phyloP scores from a whole-genome alignment of 1,140 invertebrate genomes.

The Aphelenchoides fujianensis region DNA sequence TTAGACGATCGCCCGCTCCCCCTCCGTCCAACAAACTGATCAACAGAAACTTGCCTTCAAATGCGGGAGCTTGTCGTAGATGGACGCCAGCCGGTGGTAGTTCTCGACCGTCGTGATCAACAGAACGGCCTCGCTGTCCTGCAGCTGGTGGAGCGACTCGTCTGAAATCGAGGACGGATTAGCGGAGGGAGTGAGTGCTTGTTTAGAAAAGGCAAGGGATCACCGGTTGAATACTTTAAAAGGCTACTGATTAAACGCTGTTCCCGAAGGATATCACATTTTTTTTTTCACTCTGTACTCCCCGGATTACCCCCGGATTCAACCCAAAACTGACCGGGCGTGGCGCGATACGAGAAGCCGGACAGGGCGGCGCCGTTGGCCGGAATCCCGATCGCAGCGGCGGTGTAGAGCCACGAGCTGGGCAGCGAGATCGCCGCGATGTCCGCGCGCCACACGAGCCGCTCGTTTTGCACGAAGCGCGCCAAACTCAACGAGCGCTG shows the following conservation, averaged over 20 bases:
- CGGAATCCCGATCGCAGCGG: not conserved
- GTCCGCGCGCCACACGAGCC: not conserved
- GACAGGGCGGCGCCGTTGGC: not conserved
- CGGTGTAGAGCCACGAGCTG: constrained; percentile 15
- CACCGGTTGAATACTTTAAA: too few relatives aligned
- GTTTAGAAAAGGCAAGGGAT: too few relatives aligned
- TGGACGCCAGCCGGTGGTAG: not conserved
- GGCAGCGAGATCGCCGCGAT: constrained; percentile 13
- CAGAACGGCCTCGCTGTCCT: not conserved
- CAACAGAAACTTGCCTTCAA: not conserved
- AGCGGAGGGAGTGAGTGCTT: too few relatives aligned
- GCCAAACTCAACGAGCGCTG: not conserved
- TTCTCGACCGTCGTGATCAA: constrained; percentile 9
- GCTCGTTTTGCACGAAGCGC: not conserved
- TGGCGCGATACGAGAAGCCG: not conserved
- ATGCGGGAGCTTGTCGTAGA: not conserved
- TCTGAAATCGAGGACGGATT: constrained; percentile 4
- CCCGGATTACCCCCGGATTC: not conserved
- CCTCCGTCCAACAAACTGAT: too few relatives aligned
- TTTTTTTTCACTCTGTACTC: not conserved
- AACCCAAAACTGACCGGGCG: constrained; percentile 15
- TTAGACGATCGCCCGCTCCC: too few relatives aligned
- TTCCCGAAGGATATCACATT: not conserved
- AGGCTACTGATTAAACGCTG: too few relatives aligned
- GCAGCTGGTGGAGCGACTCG: not conserved